Conservation (phyloP, 1,140 invertebrate species). For the Halictus rubicundus region DNA sequence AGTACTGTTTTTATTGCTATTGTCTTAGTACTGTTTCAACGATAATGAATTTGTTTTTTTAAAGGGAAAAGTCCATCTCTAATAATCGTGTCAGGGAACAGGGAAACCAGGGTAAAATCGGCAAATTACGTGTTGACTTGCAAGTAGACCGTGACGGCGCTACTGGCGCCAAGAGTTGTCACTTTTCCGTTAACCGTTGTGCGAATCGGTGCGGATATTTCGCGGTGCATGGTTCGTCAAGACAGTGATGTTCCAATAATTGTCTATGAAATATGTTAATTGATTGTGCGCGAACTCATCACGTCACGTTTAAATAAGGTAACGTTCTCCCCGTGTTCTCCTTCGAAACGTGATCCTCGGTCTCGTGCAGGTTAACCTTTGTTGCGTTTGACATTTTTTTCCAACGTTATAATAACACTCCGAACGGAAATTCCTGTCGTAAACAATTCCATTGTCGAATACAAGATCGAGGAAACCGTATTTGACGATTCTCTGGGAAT, state of each 20-base stretch:
- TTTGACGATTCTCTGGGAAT: background rate
- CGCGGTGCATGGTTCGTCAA: constrained; percentile 18
- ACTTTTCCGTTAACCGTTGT: constrained; percentile 32
- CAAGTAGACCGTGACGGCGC: constrained; percentile 39
- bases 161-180: constrained; percentile 40
- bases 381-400: constrained; percentile 26
- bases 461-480: background rate
- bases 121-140: constrained; percentile 17
- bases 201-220: constrained; percentile 19
- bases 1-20: too few species aligned
- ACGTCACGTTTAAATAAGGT: constrained; percentile 37
- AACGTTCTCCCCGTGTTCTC: background rate
- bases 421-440: background rate
- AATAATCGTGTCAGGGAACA: background rate
- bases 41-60: background rate
- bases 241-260: constrained; percentile 23
- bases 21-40: too few species aligned
- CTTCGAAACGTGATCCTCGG: background rate
- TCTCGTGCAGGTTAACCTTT: constrained; percentile 44
- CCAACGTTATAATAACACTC: background rate
- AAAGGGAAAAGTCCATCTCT: background rate
- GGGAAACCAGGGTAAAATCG: constrained; percentile 1
- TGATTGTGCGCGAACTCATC: background rate
- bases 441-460: background rate
- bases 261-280: constrained; percentile 50